A percentile compares a stretch with the other conserved stretches of the same genome.
Evolutionary conservation across 2,888 invertebrate genomes (phyloP).

Genomic region (Noctua fimbriata): DNA sequence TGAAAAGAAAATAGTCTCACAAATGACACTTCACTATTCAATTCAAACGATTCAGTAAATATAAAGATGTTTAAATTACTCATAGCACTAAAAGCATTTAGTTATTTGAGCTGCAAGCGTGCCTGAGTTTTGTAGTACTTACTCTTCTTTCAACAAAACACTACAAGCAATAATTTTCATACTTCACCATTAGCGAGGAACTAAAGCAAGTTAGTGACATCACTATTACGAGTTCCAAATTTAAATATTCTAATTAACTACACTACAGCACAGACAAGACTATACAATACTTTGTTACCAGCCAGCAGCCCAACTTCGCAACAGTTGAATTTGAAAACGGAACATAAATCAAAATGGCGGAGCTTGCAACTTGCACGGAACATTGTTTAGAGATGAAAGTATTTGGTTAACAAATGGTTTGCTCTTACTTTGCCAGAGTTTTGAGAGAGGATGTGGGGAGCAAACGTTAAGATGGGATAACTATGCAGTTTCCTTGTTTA

Average conservation of each 20-base stretch:
- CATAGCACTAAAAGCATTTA: background rate
- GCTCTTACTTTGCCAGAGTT: conserved; percentile 23
- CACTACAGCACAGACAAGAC: conserved; percentile 18
- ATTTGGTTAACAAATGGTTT: conserved; percentile 54
- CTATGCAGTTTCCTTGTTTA: conserved; percentile 6
- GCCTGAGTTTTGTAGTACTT: background rate
- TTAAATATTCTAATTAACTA: conserved; percentile 60
- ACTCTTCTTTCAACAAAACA: background rate
- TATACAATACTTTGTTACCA: conserved; percentile 39
- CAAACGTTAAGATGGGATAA: background rate
- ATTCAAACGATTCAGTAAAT: background rate
- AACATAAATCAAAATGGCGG: conserved; percentile 58
- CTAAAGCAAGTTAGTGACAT: conserved; percentile 20
- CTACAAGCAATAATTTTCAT: background rate
- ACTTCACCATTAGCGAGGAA: background rate
- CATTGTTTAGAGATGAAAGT: conserved; percentile 44
- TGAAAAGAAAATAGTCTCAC: background rate
- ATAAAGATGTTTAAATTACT: background rate
- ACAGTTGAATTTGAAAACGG: conserved; percentile 50
- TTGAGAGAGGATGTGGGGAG: background rate
- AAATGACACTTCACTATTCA: background rate
- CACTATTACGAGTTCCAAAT: conserved; percentile 31
- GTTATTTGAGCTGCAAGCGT: background rate
- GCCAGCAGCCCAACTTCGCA: conserved; percentile 40
- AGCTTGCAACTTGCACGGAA: conserved; percentile 42